Evolutionary conservation across 1,140 invertebrate species (phyloP), one percentile per base, ranked within the genome.

Genomic region (Drosophila rufa): DNA sequence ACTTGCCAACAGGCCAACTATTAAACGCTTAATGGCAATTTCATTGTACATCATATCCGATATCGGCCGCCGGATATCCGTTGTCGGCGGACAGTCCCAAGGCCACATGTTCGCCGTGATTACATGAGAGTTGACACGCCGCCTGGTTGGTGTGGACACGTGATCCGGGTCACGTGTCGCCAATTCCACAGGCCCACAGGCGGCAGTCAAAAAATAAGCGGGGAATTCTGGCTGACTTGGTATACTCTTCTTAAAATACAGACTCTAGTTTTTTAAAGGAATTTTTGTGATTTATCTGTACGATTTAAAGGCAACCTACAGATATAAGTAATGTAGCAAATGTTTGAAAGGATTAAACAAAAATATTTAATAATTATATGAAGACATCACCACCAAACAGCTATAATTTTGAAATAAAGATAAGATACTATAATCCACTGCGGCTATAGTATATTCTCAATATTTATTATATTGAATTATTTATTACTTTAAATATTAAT

Each of bases 21-120:
- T 70, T 68, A 70, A 70, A 70, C 67, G 67, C 67, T 70, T 70
- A 70, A 70, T 70, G 67, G 67, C 64, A 40, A 70, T 70, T 70
- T 70, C 67, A 70, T 70, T 70, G 62, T 66, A 51, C 67, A 70
- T 70, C 67, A 70, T 46, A 73, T 60, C 67, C n/a, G 67, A 73
- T 60, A 73, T 73, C 68, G 27, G 76, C 77, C 74, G 71, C 59
- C 77, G 75, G 60, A 77, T 73, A 61, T 62, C 84, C 85, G 85
- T 78, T 89, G 71, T 66, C 27, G 45, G 40, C 51, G 57, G 66
- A 51, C 57, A 80, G 74, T 75, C 70, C 70, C 71, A 75, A 60
- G 79, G 81, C 84, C 84, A 87, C 84, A 87, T 87, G 85, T 89
- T 87, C 78, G 84, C 73, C 71, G 84, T 89, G 84, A 85, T 85